phyloP scores from a whole-genome alignment of 2,113 vertebrate species.

The Hyperopisus bebe region DNA sequence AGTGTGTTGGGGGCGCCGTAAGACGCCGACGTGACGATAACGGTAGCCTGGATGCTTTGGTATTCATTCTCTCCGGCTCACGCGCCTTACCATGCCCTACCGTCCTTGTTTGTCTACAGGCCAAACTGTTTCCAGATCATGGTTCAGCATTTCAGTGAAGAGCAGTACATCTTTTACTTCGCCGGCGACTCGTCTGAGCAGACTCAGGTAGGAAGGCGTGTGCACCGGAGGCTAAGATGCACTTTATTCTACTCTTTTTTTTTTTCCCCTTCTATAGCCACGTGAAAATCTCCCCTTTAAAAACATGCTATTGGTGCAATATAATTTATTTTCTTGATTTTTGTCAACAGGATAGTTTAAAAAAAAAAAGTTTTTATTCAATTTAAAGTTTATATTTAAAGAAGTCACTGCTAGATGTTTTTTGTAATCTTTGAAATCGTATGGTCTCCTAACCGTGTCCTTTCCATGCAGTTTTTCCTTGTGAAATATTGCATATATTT shows the following conservation, averaged over 20 bases:
- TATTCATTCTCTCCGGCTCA: not conserved
- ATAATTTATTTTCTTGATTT: not conserved
- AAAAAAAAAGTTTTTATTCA: not conserved
- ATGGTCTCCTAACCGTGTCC: not conserved
- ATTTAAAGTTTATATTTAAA: not conserved
- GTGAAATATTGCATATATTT: not conserved
- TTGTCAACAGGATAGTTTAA: not conserved
- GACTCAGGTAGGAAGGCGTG: constrained; percentile 71
- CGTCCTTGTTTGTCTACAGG: constrained; percentile 55
- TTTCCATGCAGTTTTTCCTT: not conserved
- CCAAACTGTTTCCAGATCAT: constrained; percentile 99
- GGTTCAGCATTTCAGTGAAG: constrained; percentile 99
- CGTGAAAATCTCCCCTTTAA: not conserved
- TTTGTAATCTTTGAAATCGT: not conserved
- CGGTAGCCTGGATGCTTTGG: not conserved
- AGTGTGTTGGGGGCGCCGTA: not conserved
- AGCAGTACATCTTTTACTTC: constrained; percentile 99
- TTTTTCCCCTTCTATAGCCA: not conserved
- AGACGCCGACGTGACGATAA: not conserved
- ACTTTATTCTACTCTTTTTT: not conserved
- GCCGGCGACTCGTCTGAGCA: constrained; percentile 90
- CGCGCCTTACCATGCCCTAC: not conserved
- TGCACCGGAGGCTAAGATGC: not conserved
- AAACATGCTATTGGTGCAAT: not conserved
- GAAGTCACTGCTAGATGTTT: not conserved